Conservation (phyloP, 2,797 vertebrate species). For the Otus scops region DNA sequence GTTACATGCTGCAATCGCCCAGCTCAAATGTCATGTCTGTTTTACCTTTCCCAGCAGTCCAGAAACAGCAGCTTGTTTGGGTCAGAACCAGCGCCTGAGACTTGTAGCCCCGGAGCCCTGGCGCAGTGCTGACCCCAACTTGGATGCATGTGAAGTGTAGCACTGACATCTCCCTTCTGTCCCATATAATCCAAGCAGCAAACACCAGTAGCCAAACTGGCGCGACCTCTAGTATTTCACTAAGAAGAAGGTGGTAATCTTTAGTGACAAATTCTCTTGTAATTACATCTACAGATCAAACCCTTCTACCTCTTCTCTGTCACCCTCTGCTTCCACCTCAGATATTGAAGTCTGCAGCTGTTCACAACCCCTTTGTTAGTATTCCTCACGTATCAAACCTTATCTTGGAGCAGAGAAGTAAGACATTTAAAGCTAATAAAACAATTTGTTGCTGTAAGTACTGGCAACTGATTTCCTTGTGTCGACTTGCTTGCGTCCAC, state of each 20-base stretch:
- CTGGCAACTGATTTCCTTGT: not conserved
- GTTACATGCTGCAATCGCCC: not conserved
- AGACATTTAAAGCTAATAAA: not conserved
- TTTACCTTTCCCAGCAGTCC: not conserved
- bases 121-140: fast-evolving
- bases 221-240: not conserved
- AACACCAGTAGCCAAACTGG: not conserved
- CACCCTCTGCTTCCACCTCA: not conserved
- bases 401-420: not conserved
- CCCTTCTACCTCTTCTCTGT: not conserved
- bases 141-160: not conserved
- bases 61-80: not conserved
- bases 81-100: not conserved
- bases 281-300: not conserved
- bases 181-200: not conserved
- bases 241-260: not conserved
- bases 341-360: not conserved
- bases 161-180: not conserved
- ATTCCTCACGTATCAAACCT: not conserved
- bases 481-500: not conserved
- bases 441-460: not conserved
- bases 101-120: fast-evolving
- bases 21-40: not conserved
- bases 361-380: not conserved
- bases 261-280: not conserved